Conservation (phyloP, 2,113 vertebrate genomes). For the Strix aluco region DNA sequence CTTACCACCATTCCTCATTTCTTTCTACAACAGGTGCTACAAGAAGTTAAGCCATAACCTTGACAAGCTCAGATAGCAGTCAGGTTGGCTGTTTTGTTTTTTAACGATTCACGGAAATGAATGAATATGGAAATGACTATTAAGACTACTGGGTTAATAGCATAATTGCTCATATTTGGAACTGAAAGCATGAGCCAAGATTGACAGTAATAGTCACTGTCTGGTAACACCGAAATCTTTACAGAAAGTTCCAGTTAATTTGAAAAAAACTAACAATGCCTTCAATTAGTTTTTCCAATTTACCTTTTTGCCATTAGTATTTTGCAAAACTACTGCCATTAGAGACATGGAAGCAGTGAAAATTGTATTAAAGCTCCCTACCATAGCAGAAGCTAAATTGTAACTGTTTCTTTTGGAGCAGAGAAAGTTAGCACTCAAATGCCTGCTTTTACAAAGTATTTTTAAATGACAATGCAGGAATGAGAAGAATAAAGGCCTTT, state of each 20-base stretch:
- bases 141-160: not conserved
- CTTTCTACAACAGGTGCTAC: not conserved
- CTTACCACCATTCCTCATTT: not conserved
- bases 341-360: constrained; percentile 18
- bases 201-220: not conserved
- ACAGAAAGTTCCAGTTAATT: not conserved
- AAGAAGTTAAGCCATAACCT: not conserved
- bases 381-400: constrained; percentile 53
- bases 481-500: constrained; percentile 73
- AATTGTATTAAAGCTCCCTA: constrained; percentile 36
- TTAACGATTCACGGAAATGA: not conserved
- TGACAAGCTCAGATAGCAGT: not conserved
- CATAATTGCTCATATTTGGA: not conserved
- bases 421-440: not conserved
- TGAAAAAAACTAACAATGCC: not conserved
- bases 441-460: not conserved
- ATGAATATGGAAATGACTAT: not conserved
- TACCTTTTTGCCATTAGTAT: not conserved
- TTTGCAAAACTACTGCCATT: not conserved
- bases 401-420: constrained; percentile 32
- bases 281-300: not conserved
- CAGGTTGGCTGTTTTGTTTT: not conserved
- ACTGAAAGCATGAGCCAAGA: not conserved
- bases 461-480: constrained; percentile 47
- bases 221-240: not conserved